These are phyloP conservation scores for Brachyptera risi DNA, from an alignment of 2,888 invertebrate genomes.

Conservation along the genomic window DNA sequence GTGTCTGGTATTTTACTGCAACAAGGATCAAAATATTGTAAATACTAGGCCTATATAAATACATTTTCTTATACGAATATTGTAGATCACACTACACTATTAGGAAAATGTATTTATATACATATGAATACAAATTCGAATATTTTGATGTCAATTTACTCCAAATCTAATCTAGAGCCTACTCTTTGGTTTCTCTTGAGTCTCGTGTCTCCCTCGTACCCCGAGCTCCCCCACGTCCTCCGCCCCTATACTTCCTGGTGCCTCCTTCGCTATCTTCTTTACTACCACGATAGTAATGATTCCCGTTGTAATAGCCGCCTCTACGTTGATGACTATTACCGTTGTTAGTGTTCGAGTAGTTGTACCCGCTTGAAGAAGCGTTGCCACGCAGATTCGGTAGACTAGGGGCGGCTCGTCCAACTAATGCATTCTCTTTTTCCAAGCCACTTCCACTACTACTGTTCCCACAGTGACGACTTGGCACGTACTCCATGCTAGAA, in stretches of 20 bases:
- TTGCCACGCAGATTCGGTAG: constrained; percentile 33
- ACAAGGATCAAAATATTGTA: too few species aligned
- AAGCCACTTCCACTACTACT: constrained; percentile 22
- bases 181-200: constrained; percentile 6
- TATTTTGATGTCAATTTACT: too few species aligned
- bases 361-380: constrained; percentile 27
- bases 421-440: constrained; percentile 31
- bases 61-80: too few species aligned
- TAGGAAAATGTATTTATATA: too few species aligned
- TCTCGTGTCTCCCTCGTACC: constrained; percentile 19
- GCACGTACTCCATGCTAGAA: constrained; percentile 31
- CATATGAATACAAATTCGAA: too few species aligned
- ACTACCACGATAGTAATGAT: constrained; percentile 37
- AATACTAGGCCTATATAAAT: too few species aligned
- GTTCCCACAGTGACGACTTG: constrained; percentile 30
- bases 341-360: constrained; percentile 23
- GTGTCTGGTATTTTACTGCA: too few species aligned
- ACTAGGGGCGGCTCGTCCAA: constrained; percentile 36
- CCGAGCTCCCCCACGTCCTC: constrained; percentile 29
- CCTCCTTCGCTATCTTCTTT: constrained; percentile 35
- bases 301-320: constrained; percentile 31
- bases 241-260: constrained; percentile 32
- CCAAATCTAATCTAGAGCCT: too few species aligned
- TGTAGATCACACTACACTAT: too few species aligned
- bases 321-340: constrained; percentile 28